Conservation (phyloP, 2,797 vertebrate genomes). For the Sebastes kiyomatsui region DNA sequence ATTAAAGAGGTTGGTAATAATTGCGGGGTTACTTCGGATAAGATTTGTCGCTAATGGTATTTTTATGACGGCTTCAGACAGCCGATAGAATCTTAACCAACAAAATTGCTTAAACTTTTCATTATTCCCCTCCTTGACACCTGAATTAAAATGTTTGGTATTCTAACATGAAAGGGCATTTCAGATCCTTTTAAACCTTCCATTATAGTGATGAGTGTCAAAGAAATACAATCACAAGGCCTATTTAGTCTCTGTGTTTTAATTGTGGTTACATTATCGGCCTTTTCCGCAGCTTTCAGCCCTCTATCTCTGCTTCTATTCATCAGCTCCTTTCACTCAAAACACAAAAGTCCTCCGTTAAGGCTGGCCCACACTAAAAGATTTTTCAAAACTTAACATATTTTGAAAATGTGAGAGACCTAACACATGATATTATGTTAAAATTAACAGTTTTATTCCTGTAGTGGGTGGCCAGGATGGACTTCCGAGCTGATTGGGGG, state of each 20-base stretch:
- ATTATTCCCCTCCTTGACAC: constrained; percentile 8
- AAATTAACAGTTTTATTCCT: too few relatives aligned
- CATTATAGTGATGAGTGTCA: background rate
- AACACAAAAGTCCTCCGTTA: background rate
- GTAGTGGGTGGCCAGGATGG: too few relatives aligned
- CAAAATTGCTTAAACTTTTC: constrained; percentile 9
- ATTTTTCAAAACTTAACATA: too few relatives aligned
- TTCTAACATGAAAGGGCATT: background rate
- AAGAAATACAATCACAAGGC: background rate
- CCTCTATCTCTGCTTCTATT: background rate
- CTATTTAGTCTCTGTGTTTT: background rate
- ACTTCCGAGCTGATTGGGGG: too few relatives aligned
- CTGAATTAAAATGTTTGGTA: background rate
- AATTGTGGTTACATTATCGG: background rate
- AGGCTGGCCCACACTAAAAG: too few relatives aligned
- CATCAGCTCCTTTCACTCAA: background rate
- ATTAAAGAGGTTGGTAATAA: constrained; percentile 17
- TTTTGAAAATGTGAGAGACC: too few relatives aligned
- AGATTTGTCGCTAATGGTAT: background rate
- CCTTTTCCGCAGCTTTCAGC: background rate
- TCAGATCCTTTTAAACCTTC: background rate
- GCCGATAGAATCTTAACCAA: background rate
- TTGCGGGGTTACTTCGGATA: background rate
- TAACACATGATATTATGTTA: too few relatives aligned
- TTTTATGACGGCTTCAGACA: constrained; percentile 22